Percentiles rank a stretch among this genome's conserved stretches.
Conservation (phyloP, 2,888 invertebrate species). For the Orchesella flavescens region DNA sequence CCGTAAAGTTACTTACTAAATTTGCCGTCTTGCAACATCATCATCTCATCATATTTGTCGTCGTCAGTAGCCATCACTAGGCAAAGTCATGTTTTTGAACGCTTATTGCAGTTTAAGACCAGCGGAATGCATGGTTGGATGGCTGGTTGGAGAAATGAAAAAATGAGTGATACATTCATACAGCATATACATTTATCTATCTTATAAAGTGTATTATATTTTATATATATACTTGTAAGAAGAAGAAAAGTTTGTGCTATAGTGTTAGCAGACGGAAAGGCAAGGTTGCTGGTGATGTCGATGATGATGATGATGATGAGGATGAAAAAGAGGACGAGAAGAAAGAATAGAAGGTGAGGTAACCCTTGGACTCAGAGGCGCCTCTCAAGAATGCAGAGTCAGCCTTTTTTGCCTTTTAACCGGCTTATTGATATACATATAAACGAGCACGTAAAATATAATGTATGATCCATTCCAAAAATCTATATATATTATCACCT, state of each 20-base stretch:
- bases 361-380: conserved; percentile 70
- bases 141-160: too few species aligned
- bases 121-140: background rate
- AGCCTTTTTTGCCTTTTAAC: conserved; percentile 43
- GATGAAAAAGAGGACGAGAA: conserved; percentile 44
- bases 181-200: too few species aligned
- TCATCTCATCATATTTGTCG: conserved; percentile 2
- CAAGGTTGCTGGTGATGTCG: conserved; percentile 23
- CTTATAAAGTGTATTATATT: too few species aligned
- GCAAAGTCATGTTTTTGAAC: background rate
- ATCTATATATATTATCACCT: conserved; percentile 16
- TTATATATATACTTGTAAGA: background rate
- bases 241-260: background rate
- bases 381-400: conserved; percentile 66
- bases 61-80: background rate
- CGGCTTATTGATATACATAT: conserved; percentile 11
- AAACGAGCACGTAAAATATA: background rate
- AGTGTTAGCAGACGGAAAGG: background rate
- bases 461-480: conserved; percentile 1
- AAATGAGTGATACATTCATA: too few species aligned
- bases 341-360: conserved; percentile 66
- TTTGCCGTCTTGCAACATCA: conserved; percentile 1
- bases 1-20: too few species aligned
- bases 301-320: conserved; percentile 14
- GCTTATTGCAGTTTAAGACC: background rate